Conservation (phyloP, 2,797 vertebrate genomes). For the Hypotaenidia okinawae region DNA sequence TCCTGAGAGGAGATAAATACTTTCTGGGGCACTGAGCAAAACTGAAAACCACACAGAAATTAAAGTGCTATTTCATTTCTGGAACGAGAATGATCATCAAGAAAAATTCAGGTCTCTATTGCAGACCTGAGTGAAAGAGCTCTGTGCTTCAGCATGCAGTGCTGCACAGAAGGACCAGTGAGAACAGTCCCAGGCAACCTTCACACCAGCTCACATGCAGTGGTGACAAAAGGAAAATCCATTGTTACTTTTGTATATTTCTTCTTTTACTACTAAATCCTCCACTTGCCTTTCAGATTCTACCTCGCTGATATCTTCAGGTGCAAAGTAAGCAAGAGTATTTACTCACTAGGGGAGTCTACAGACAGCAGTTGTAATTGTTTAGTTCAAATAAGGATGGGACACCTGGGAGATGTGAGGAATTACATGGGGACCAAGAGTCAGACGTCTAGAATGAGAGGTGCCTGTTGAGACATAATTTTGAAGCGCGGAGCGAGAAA, state of each 20-base stretch:
- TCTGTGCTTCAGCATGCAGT: neutral
- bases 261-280: neutral
- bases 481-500: neutral
- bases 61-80: neutral
- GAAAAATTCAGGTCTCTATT: neutral
- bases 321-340: neutral
- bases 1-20: neutral
- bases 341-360: neutral
- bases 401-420: neutral
- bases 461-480: neutral
- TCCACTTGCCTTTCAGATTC: neutral
- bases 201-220: neutral
- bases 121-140: rapidly evolving
- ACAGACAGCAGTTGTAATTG: neutral
- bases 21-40: neutral
- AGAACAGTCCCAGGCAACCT: neutral
- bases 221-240: neutral
- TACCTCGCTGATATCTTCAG: neutral
- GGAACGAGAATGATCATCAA: rapidly evolving
- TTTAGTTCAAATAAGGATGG: neutral
- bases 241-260: neutral
- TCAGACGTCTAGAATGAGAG: neutral
- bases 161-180: neutral
- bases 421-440: neutral
- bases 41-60: neutral